These are phyloP conservation scores for Poeciliopsis paucimaculata DNA, from an alignment of 2,797 vertebrate species.

Conservation along the genomic window DNA sequence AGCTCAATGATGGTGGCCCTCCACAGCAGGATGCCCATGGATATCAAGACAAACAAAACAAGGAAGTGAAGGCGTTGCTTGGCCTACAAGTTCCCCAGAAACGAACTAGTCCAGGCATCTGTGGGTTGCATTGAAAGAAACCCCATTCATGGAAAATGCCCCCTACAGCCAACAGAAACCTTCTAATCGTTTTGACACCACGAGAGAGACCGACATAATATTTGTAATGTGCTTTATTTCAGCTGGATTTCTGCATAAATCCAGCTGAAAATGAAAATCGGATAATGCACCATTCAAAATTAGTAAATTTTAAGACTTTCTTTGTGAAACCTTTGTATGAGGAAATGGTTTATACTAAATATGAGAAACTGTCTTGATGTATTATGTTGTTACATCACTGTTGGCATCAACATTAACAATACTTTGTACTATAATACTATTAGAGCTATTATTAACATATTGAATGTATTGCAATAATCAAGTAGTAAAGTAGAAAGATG, in stretches of 20 bases:
- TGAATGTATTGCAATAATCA: too few relatives aligned
- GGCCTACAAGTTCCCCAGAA: constrained; percentile 4
- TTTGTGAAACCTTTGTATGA: neutral
- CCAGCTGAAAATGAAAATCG: neutral
- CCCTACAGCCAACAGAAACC: neutral
- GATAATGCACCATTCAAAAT: neutral
- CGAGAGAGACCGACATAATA: neutral
- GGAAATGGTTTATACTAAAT: too few relatives aligned
- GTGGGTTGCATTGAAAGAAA: neutral
- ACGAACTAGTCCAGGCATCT: neutral
- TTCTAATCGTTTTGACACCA: neutral
- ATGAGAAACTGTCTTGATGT: too few relatives aligned
- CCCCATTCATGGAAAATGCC: neutral
- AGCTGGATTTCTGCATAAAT: neutral
- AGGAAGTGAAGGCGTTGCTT: neutral
- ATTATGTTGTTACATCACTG: too few relatives aligned
- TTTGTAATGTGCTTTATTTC: neutral
- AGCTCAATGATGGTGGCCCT: constrained; percentile 1
- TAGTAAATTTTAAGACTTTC: neutral
- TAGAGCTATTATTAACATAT: too few relatives aligned
- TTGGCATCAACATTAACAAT: too few relatives aligned
- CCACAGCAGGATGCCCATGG: neutral
- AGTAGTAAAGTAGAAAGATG: too few relatives aligned
- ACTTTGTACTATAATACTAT: too few relatives aligned
- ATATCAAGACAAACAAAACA: neutral